These are phyloP conservation scores for Planococcus citri DNA, from an alignment of 1,140 invertebrate species.

Conservation along the genomic window DNA sequence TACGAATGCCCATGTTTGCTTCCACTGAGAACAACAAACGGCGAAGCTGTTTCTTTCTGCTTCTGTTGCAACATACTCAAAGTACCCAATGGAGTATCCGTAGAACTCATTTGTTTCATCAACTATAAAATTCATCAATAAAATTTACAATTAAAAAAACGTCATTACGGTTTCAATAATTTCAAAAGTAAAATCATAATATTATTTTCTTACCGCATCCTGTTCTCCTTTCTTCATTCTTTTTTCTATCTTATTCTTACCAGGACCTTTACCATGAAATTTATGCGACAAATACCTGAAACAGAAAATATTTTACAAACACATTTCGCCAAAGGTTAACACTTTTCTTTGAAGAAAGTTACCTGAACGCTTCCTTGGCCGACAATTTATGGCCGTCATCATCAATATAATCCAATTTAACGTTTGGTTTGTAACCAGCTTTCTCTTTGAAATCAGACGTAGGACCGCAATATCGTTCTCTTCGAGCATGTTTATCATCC, in stretches of 20 bases:
- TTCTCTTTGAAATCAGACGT: conserved; percentile 73
- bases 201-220: neutral
- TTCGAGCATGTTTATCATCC: conserved; percentile 64
- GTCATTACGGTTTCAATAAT: no score
- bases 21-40: conserved; percentile 88
- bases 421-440: no score
- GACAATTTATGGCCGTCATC: conserved; percentile 81
- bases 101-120: conserved; percentile 98
- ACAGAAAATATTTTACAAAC: neutral
- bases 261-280: no score
- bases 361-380: conserved; percentile 93
- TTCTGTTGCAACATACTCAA: conserved; percentile 88
- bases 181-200: conserved; percentile 23
- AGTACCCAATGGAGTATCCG: conserved; percentile 92
- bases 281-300: conserved; percentile 80
- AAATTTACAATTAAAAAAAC: no score
- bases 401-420: conserved; percentile 96
- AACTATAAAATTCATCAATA: conserved; percentile 41
- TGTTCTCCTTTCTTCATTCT: conserved; percentile 89
- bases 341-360: conserved; percentile 57
- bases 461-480: conserved; percentile 73
- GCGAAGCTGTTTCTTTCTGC: conserved; percentile 89
- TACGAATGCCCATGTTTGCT: conserved; percentile 48
- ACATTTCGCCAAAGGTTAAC: neutral
- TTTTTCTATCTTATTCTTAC: conserved; percentile 98